Conservation (phyloP, 2,797 vertebrate species). For the Arnoldichthys spilopterus region DNA sequence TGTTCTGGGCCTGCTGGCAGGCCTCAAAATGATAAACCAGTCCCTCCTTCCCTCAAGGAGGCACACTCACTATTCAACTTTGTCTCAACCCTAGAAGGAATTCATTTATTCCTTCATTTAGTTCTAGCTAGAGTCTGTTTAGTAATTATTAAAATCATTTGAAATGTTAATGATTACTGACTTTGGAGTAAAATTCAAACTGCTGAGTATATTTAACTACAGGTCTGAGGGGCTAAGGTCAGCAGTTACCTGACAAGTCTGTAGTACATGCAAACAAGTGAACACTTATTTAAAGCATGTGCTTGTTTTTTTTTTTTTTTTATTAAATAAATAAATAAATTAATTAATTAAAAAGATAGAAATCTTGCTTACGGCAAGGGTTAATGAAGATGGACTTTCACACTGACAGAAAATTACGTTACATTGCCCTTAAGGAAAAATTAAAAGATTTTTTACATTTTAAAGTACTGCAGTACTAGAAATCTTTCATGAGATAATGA, state of each 20-base stretch:
- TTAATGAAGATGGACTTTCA: slow-evolving; percentile 3
- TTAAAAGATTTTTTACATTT: not conserved
- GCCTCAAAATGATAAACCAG: slow-evolving; percentile 44
- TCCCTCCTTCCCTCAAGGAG: slow-evolving; percentile 49
- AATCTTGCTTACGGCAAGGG: not conserved
- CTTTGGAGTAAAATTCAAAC: slow-evolving; percentile 28
- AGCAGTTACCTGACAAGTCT: not conserved
- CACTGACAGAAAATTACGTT: not conserved
- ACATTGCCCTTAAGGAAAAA: not conserved
- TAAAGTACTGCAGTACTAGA: not conserved
- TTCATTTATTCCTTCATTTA: slow-evolving; percentile 64
- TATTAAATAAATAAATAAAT: not conserved
- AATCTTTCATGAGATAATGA: not conserved
- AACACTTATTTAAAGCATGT: slow-evolving; percentile 1
- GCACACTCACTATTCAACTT: slow-evolving; percentile 55
- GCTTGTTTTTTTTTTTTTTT: not conserved
- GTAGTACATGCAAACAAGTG: not conserved
- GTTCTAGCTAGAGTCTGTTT: slow-evolving; percentile 63
- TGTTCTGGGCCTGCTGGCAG: slow-evolving; percentile 52
- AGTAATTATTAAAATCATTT: slow-evolving; percentile 51
- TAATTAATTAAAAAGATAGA: not conserved
- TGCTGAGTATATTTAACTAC: slow-evolving; percentile 2
- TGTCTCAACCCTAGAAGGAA: slow-evolving; percentile 47
- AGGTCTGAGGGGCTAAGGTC: not conserved
- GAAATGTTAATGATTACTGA: slow-evolving; percentile 61